Evolutionary conservation across 2,113 vertebrate species (phyloP).

Genomic region (Oryzias javanicus): DNA sequence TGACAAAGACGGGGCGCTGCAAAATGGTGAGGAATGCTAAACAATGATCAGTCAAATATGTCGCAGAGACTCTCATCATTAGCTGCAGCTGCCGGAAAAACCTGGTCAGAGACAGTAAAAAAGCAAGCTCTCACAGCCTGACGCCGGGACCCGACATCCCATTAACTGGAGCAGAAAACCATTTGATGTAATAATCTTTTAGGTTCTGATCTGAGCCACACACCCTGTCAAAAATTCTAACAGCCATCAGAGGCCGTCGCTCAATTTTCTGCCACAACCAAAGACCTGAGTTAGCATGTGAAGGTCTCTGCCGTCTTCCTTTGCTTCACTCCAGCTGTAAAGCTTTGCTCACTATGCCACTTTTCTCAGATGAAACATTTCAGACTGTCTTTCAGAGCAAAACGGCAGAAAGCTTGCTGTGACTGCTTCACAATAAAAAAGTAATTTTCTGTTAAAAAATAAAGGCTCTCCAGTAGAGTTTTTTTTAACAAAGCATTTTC

Average conservation of each 20-base stretch:
- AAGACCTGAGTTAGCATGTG: constrained; percentile 1
- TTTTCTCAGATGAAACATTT: constrained; percentile 8
- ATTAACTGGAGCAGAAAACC: constrained; percentile 35
- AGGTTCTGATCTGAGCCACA: constrained; percentile 39
- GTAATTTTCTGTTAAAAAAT: background rate
- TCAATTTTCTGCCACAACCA: constrained; percentile 9
- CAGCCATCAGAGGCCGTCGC: constrained; percentile 9
- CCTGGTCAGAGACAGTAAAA: constrained; percentile 25
- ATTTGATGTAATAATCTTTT: constrained; percentile 45
- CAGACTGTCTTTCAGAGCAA: constrained; percentile 2
- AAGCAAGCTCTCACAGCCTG: constrained; percentile 4
- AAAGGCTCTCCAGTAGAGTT: background rate
- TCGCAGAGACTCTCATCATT: constrained; percentile 27
- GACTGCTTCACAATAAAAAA: background rate
- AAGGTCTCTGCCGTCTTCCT: constrained; percentile 18
- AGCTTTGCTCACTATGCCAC: constrained; percentile 17
- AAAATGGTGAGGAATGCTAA: constrained; percentile 30
- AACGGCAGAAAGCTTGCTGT: background rate
- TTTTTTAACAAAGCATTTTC: too few species aligned
- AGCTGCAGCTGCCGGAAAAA: constrained; percentile 23
- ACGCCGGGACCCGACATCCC: constrained; percentile 16
- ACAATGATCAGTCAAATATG: constrained; percentile 49
- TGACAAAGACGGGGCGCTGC: constrained; percentile 35
- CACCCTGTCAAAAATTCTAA: constrained; percentile 22
- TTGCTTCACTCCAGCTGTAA: background rate